Base-by-base conservation (phyloP, 1,140 invertebrate species). In the Scylla paramamosain region DNA sequence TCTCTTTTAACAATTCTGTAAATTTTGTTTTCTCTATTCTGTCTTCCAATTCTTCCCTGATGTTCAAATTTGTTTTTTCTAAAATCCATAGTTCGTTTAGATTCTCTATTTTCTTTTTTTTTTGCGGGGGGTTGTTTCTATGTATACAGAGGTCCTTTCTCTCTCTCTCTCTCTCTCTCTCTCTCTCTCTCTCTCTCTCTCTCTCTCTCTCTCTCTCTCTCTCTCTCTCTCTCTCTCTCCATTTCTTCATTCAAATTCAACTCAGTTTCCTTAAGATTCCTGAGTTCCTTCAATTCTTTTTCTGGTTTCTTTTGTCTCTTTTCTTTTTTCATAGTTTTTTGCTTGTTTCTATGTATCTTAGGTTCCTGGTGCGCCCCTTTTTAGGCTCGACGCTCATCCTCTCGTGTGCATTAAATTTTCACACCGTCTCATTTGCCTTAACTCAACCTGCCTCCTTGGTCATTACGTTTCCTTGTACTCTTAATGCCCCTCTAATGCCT, bases 391-490 rank as follows among this genome's bases (percentile, higher is more conserved):
- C 14, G 46, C 91, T 59, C 46, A 25, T 59, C 31, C 31, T 77
- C 46, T 12, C 59, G 14, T 28, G 10, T 8, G 31, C 91, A 28
- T 29, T 59, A 25, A 7, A 32, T 32, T 25, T 32, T 20, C 46
- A n/a, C 46, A 12, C 46, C 4, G 25, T 32, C 46, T 77, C 31
- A 25, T 59, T 52, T 92, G 31, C 91, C 29, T 7, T 77, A 12
- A n/a, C 31, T 28, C 32, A 46, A 10, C 32, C 48, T 28, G 39
- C 29, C 48, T 89, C 8, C 32, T 20, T 20, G 39, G 25, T 89
- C 87, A 46, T 52, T 88, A 39, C 45, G 86, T 88, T 88, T 88
- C 86, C 45, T 88, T 46, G 86, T 88, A 45, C 67, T 77, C 67
- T n/a, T 77, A 77, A 77, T 77, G 67, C 25, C 29, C n/a, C 84